A percentile compares a stretch with the other conserved stretches of the same genome.
Conservation (phyloP, 2,797 vertebrate genomes). For the Sebastes alutus region DNA sequence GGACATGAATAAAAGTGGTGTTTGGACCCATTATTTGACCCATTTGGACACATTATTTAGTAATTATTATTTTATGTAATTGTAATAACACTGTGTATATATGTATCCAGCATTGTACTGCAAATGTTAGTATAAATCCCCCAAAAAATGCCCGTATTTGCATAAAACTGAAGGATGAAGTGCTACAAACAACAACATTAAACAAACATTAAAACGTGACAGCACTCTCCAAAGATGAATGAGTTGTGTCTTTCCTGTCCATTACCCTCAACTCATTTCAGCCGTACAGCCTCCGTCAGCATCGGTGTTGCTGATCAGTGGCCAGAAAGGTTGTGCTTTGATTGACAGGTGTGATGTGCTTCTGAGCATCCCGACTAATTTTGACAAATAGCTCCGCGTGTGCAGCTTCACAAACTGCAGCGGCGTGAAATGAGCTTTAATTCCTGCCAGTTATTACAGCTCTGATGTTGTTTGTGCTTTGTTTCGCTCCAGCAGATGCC, state of each 20-base stretch:
- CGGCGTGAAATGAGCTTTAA: slow-evolving; percentile 62
- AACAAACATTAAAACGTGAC: neutral
- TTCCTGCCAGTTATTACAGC: slow-evolving; percentile 41
- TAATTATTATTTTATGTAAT: too few species aligned
- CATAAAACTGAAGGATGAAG: neutral
- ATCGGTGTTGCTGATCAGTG: neutral
- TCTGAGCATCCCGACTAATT: slow-evolving; percentile 37
- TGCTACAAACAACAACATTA: neutral
- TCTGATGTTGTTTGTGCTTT: slow-evolving; percentile 20
- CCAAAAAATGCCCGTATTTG: too few species aligned
- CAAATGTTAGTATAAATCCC: too few species aligned
- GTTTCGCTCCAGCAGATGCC: slow-evolving; percentile 15
- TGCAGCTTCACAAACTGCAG: slow-evolving; percentile 34
- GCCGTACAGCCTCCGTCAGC: neutral
- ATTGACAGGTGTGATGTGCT: slow-evolving; percentile 51
- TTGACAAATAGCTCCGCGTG: slow-evolving; percentile 40
- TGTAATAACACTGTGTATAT: too few species aligned
- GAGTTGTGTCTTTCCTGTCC: neutral
- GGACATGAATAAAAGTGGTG: too few species aligned
- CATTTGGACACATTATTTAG: too few species aligned
- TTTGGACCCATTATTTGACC: too few species aligned
- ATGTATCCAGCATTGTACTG: too few species aligned
- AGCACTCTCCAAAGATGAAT: neutral
- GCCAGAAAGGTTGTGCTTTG: neutral
- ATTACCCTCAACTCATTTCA: neutral